Percentiles rank a stretch among this genome's conserved stretches.
Conservation (phyloP, 1,140 invertebrate genomes). For the Drosophila novamexicana region DNA sequence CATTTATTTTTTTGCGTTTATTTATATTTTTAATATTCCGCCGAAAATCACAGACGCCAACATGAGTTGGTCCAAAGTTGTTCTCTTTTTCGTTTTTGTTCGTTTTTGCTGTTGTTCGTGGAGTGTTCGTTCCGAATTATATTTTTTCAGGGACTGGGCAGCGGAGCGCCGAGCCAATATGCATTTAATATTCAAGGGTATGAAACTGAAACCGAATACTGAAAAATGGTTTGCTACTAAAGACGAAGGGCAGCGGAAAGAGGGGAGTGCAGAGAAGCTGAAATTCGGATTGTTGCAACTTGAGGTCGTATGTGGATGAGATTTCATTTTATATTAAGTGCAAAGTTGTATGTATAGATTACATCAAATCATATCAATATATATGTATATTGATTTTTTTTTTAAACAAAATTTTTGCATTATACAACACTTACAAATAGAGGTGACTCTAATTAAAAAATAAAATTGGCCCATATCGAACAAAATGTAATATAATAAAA, state of each 20-base stretch:
- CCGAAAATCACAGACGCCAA: constrained; percentile 44
- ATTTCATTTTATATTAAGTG: neutral
- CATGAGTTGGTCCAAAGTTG: constrained; percentile 42
- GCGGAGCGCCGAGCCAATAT: constrained; percentile 64
- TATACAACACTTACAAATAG: too few relatives aligned
- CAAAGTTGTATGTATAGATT: too few relatives aligned
- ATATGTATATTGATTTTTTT: too few relatives aligned
- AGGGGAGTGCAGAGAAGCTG: neutral
- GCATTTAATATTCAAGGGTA: constrained; percentile 60
- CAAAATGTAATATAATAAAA: too few relatives aligned
- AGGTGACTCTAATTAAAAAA: too few relatives aligned
- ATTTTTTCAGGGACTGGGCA: constrained; percentile 51
- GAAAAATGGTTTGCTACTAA: neutral
- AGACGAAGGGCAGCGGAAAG: neutral
- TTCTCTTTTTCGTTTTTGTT: constrained; percentile 31
- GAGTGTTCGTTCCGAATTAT: constrained; percentile 45
- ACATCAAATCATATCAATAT: too few relatives aligned
- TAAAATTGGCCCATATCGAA: too few relatives aligned
- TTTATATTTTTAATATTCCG: constrained; percentile 35
- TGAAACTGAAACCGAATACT: constrained; percentile 34
- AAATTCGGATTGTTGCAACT: neutral
- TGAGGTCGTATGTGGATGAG: neutral
- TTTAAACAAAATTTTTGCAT: too few relatives aligned
- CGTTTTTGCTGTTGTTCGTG: constrained; percentile 37
- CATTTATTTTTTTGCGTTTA: constrained; percentile 28